These are phyloP conservation scores for Ecliptopera silaceata DNA, from an alignment of 2,888 invertebrate genomes.

Conservation along the genomic window DNA sequence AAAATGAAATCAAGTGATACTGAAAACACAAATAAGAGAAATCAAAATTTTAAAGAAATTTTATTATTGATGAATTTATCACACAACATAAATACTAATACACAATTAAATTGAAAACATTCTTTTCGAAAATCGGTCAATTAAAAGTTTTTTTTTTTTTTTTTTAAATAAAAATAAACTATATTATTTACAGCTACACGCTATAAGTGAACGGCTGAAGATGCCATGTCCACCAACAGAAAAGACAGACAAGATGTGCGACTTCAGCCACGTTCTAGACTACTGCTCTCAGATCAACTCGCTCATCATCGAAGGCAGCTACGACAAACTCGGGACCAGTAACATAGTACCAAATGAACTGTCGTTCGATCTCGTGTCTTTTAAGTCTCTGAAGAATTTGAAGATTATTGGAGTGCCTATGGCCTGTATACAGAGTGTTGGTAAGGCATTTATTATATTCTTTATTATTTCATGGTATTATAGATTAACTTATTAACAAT, in stretches of 20 bases:
- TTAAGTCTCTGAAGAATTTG: constrained; percentile 89
- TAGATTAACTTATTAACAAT: too few species aligned
- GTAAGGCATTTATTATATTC: constrained; percentile 60
- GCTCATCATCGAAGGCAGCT: constrained; percentile 86
- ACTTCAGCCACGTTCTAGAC: constrained; percentile 96
- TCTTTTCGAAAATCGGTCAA: too few species aligned
- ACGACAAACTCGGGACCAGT: constrained; percentile 88
- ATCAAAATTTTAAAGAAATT: too few species aligned
- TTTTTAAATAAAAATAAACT: too few species aligned
- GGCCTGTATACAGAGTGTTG: constrained; percentile 86
- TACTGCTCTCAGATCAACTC: constrained; percentile 90
- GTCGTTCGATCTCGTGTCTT: constrained; percentile 91
- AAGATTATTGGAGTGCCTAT: constrained; percentile 87
- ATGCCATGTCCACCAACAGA: constrained; percentile 92
- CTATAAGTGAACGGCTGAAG: constrained; percentile 94
- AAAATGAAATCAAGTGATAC: too few species aligned
- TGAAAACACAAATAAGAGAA: too few species aligned
- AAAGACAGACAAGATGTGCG: constrained; percentile 90
- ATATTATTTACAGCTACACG: constrained; percentile 86
- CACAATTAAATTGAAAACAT: too few species aligned
- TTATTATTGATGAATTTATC: too few species aligned
- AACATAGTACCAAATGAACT: constrained; percentile 92
- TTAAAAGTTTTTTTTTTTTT: too few species aligned
- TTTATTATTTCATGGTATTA: too few species aligned
- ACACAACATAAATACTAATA: too few species aligned